These are phyloP conservation scores for Hypocryptadius cinnamomeus DNA, from an alignment of 2,113 vertebrate genomes.

Conservation along the genomic window DNA sequence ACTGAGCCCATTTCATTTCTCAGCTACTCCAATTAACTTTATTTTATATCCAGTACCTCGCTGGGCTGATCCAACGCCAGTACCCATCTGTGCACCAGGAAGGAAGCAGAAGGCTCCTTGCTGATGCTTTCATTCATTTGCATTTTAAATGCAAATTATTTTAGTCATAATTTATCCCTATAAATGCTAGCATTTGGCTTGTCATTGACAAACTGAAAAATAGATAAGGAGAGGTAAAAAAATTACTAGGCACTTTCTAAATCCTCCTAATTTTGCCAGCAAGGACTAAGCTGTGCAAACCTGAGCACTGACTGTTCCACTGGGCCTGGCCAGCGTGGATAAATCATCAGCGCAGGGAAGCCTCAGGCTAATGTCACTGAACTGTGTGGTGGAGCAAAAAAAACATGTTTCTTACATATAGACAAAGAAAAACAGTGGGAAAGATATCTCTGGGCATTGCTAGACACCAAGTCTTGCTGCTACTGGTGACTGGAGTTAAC, in stretches of 20 bases:
- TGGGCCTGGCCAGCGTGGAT: not conserved
- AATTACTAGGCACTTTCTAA: not conserved
- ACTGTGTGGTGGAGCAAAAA: not conserved
- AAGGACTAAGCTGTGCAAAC: not conserved
- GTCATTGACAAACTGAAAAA: conserved; percentile 17
- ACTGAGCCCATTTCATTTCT: conserved; percentile 23
- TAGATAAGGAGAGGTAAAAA: not conserved
- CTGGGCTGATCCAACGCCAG: not conserved
- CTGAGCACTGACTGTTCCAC: not conserved
- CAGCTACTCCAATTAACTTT: conserved; percentile 40
- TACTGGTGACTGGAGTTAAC: not conserved
- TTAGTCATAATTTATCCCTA: conserved; percentile 34
- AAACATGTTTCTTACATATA: not conserved
- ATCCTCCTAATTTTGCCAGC: not conserved
- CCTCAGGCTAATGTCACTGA: not conserved
- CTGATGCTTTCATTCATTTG: conserved; percentile 32
- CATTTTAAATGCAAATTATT: conserved; percentile 59
- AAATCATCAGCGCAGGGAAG: not conserved
- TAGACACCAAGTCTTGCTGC: not conserved
- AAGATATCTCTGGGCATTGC: not conserved
- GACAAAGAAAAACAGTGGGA: not conserved
- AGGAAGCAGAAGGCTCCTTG: conserved; percentile 35
- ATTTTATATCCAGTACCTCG: not conserved
- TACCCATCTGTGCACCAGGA: not conserved
- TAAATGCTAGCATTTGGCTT: conserved; percentile 39